phyloP scores from a whole-genome alignment of 53 echinoderm and acorn worm species.

The Antedon mediterranea region DNA sequence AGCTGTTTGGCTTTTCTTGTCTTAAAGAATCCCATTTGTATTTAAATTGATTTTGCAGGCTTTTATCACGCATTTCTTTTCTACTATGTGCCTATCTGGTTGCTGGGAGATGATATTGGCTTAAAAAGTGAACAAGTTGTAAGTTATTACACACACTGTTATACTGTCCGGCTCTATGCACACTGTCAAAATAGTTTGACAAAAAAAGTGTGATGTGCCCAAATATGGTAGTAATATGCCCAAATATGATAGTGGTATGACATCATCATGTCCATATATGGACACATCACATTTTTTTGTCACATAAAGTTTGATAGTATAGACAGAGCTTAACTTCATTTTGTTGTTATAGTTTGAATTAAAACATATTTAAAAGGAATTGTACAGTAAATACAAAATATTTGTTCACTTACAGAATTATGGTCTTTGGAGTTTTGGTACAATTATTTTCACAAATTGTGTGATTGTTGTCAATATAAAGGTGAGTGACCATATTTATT shows the following conservation, averaged over 20 bases:
- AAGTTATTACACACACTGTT: neutral
- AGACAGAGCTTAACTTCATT: no score
- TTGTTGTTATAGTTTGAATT: no score
- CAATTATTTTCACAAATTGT: slow-evolving; percentile 50
- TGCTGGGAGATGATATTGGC: neutral
- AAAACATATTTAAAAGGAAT: no score
- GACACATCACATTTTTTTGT: no score
- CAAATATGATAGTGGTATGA: no score
- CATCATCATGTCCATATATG: no score
- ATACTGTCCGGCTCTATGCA: no score
- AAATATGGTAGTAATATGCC: no score
- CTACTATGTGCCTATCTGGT: neutral
- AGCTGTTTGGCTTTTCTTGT: neutral
- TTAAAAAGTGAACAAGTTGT: neutral
- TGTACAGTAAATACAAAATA: neutral
- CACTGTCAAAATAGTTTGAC: no score
- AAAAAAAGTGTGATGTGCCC: no score
- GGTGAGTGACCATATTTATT: slow-evolving; percentile 24
- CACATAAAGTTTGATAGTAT: no score
- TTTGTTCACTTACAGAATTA: slow-evolving; percentile 24
- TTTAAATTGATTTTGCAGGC: neutral
- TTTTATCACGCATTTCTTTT: neutral
- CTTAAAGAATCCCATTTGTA: neutral
- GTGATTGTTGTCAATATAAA: slow-evolving; percentile 81
- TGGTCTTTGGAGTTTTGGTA: slow-evolving; percentile 66